Evolutionary conservation across 2,888 invertebrate species (phyloP).

Genomic region (Scaptomyza cyrtandrae): DNA sequence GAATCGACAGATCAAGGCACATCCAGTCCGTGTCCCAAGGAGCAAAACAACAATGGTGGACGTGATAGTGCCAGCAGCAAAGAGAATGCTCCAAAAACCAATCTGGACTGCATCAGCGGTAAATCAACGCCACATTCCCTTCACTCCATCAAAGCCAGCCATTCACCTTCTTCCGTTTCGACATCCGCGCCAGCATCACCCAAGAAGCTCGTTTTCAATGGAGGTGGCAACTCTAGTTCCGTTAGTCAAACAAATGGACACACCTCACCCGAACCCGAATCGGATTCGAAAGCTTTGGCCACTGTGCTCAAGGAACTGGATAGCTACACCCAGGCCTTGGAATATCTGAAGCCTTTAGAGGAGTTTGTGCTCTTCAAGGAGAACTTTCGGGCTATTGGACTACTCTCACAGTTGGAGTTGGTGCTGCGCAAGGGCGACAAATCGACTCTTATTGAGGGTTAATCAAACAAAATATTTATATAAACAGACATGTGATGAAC

Average conservation of each 20-base stretch:
- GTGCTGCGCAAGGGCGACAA: slow-evolving; percentile 78
- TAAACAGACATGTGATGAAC: slow-evolving; percentile 73
- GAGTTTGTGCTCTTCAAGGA: slow-evolving; percentile 83
- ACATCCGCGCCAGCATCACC: slow-evolving; percentile 60
- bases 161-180: slow-evolving; percentile 29
- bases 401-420: slow-evolving; percentile 81
- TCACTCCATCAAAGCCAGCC: slow-evolving; percentile 37
- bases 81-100: slow-evolving; percentile 62
- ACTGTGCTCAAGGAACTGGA: slow-evolving; percentile 67
- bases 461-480: slow-evolving; percentile 3
- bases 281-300: slow-evolving; percentile 25
- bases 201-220: slow-evolving; percentile 41
- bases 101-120: slow-evolving; percentile 55
- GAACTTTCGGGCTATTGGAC: slow-evolving; percentile 82
- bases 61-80: slow-evolving; percentile 71
- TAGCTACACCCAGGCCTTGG: slow-evolving; percentile 79
- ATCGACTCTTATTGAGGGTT: slow-evolving; percentile 68
- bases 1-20: slow-evolving; percentile 41
- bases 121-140: slow-evolving; percentile 55
- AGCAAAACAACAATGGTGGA: slow-evolving; percentile 65
- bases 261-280: slow-evolving; percentile 51
- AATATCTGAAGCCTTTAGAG: slow-evolving; percentile 81
- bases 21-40: slow-evolving; percentile 40
- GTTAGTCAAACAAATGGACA: slow-evolving; percentile 64
- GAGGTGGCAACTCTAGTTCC: slow-evolving; percentile 27